Percentiles rank a stretch among this genome's conserved stretches.
Evolutionary conservation across 1,140 invertebrate genomes (phyloP).

Genomic region (Drosophila serrata): DNA sequence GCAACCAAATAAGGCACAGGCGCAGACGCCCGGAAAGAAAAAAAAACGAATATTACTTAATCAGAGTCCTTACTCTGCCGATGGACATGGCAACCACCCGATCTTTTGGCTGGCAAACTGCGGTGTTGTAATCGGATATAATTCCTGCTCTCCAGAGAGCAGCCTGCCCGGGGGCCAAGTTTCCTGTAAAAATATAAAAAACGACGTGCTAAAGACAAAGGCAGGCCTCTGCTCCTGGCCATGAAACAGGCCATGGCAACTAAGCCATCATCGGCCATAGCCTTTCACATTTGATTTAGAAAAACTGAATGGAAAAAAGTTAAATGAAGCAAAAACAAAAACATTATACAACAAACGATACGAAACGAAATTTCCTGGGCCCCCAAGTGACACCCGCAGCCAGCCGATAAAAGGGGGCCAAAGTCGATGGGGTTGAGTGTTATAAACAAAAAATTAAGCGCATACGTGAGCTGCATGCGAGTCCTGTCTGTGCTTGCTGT

Average conservation of each 20-base stretch:
- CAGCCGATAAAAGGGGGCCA: conserved; percentile 6
- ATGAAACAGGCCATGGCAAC: conserved; percentile 28
- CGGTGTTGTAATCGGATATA: conserved; percentile 82
- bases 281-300: conserved; percentile 74
- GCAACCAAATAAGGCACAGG: conserved; percentile 10
- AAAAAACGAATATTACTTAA: conserved; percentile 39
- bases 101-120: conserved; percentile 47
- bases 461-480: conserved; percentile 72
- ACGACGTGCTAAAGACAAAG: conserved; percentile 48
- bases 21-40: conserved; percentile 11
- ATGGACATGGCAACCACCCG: conserved; percentile 38
- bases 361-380: conserved; percentile 9
- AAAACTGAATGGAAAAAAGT: conserved; percentile 36
- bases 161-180: conserved; percentile 12
- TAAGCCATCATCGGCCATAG: conserved; percentile 61
- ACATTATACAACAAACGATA: conserved; percentile 7
- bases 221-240: conserved; percentile 19
- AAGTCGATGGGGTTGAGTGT: conserved; percentile 38
- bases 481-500: conserved; percentile 39
- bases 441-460: conserved; percentile 81
- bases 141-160: conserved; percentile 69
- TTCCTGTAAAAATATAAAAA: conserved; percentile 15
- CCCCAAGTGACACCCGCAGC: conserved; percentile 69
- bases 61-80: conserved; percentile 11
- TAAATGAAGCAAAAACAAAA: conserved; percentile 31